phyloP scores from a whole-genome alignment of 1,140 invertebrate species.

The Atta texana region DNA sequence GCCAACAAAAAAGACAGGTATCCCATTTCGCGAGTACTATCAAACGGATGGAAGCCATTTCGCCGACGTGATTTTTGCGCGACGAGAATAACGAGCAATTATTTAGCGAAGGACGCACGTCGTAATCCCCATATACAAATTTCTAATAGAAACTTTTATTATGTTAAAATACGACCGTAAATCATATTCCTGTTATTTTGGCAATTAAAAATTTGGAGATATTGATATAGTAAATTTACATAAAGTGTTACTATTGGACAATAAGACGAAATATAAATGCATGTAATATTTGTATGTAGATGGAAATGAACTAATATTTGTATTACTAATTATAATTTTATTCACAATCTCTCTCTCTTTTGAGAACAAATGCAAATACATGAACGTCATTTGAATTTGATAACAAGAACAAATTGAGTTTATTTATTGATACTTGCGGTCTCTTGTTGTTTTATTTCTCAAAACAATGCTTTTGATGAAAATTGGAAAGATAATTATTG shows the following conservation, averaged over 20 bases:
- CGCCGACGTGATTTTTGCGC: slow-evolving; percentile 20
- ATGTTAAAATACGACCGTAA: not conserved
- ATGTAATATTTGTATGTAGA: not conserved
- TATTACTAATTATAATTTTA: not conserved
- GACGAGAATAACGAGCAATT: slow-evolving; percentile 47
- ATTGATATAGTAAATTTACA: not conserved
- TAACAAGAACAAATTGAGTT: not conserved
- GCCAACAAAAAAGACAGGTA: slow-evolving; percentile 28
- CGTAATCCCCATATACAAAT: not conserved
- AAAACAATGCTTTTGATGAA: not conserved
- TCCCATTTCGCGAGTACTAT: slow-evolving; percentile 29
- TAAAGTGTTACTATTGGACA: not conserved
- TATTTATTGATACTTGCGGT: not conserved
- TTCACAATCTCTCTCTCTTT: not conserved
- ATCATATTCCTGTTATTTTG: not conserved
- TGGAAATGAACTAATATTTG: not conserved
- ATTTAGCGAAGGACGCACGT: slow-evolving; percentile 6
- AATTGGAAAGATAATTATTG: not conserved
- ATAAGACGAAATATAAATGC: not conserved
- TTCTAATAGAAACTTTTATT: slow-evolving; percentile 5
- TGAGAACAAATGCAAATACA: not conserved
- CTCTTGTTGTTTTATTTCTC: not conserved
- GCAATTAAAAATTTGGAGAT: not conserved
- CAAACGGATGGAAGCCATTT: slow-evolving; percentile 9
- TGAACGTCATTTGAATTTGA: not conserved